Conservation (phyloP, 2,888 invertebrate species). For the Pasiphila rectangulata region DNA sequence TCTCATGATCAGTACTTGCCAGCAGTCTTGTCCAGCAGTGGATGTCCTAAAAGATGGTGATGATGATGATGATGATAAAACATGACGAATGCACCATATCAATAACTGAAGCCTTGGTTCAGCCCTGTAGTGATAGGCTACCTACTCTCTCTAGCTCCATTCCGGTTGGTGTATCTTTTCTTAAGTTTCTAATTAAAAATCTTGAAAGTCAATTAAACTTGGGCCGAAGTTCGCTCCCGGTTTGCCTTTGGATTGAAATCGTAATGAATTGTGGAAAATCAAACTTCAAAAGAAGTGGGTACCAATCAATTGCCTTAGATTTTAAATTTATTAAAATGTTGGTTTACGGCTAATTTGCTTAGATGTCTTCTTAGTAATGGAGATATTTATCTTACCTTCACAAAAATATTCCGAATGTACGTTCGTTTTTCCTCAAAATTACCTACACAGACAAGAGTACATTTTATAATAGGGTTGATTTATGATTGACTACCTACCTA, state of each 20-base stretch:
- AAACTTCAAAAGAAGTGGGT: slow-evolving; percentile 44
- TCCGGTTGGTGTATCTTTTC: slow-evolving; percentile 49
- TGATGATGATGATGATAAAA: no score
- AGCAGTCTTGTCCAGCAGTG: no score
- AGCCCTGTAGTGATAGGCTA: slow-evolving; percentile 9
- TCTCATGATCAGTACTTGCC: no score
- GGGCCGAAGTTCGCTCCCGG: slow-evolving; percentile 40
- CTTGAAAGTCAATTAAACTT: slow-evolving; percentile 76
- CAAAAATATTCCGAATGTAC: no score
- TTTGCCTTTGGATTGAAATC: slow-evolving; percentile 49
- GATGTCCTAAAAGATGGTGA: no score
- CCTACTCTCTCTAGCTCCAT: slow-evolving; percentile 25
- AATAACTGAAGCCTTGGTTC: slow-evolving; percentile 2
- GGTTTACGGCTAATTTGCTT: no score
- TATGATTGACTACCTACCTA: no score
- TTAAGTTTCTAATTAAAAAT: slow-evolving; percentile 74
- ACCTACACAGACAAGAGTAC: no score
- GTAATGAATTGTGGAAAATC: slow-evolving; percentile 60
- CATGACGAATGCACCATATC: neutral
- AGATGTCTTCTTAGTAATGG: no score
- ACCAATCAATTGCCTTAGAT: slow-evolving; percentile 11
- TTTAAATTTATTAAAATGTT: slow-evolving; percentile 3
- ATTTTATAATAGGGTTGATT: no score
- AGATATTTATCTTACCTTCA: no score
- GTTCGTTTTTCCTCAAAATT: no score